phyloP scores from a whole-genome alignment of 2,797 vertebrate species.

The Erethizon dorsatum region DNA sequence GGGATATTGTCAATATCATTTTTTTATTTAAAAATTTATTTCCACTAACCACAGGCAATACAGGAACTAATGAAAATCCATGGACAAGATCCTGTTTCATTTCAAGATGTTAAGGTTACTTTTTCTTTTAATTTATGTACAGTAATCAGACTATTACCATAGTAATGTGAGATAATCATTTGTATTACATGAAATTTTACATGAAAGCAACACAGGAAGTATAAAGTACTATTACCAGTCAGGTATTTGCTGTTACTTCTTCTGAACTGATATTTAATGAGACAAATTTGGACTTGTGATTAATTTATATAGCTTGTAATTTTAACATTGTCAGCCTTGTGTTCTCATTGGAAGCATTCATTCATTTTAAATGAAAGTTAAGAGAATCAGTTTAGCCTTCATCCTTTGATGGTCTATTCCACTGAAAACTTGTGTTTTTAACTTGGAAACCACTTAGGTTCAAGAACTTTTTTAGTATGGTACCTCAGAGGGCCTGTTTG shows the following conservation, averaged over 20 bases:
- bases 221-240: constrained; percentile 39
- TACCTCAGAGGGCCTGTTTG: constrained; percentile 22
- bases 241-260: constrained; percentile 67
- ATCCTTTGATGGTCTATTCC: constrained; percentile 29
- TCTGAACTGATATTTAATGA: constrained; percentile 59
- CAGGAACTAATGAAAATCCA: constrained; percentile 99
- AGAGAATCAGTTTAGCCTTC: constrained; percentile 29
- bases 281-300: constrained; percentile 12
- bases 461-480: background rate
- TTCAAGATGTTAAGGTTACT: constrained; percentile 98
- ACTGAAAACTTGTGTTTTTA: constrained; percentile 52
- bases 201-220: constrained; percentile 53
- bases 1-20: background rate
- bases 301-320: constrained; percentile 51
- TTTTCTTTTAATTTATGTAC: constrained; percentile 71
- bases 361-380: constrained; percentile 66
- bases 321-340: constrained; percentile 27
- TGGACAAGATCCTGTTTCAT: constrained; percentile 97
- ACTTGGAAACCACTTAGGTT: background rate
- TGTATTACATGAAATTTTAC: constrained; percentile 68
- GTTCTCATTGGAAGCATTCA: constrained; percentile 60
- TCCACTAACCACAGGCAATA: constrained; percentile 93
- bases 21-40: constrained; percentile 78
- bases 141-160: background rate
- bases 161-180: background rate